Conservation (phyloP, 2,113 vertebrate species). For the Mesoclemmys tuberculata region DNA sequence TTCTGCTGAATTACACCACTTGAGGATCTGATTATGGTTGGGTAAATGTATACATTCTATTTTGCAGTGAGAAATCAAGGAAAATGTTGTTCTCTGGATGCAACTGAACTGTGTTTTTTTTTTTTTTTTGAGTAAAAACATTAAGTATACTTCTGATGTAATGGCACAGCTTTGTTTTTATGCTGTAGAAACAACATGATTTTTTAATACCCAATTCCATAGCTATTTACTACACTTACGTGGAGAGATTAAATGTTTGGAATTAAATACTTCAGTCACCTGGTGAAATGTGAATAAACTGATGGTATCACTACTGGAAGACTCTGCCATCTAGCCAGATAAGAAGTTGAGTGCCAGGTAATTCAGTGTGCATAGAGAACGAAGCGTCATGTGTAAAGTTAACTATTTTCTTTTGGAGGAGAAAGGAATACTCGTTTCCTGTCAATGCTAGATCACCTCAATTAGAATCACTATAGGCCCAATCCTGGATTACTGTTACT, state of each 20-base stretch:
- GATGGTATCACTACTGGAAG: neutral
- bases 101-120: slow-evolving; percentile 38
- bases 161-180: neutral
- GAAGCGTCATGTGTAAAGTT: neutral
- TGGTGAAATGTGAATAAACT: neutral
- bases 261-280: slow-evolving; percentile 11
- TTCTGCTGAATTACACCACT: neutral
- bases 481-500: neutral
- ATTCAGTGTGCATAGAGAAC: neutral
- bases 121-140: slow-evolving; percentile 33
- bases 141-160: neutral
- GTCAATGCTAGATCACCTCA: neutral
- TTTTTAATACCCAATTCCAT: slow-evolving; percentile 8
- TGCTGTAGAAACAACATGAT: neutral
- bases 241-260: neutral
- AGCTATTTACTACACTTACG: neutral
- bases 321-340: neutral
- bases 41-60: neutral
- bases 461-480: neutral
- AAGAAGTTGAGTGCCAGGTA: slow-evolving; percentile 4
- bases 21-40: neutral
- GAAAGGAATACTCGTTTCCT: neutral
- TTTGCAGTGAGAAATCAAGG: neutral
- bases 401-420: neutral
- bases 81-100: neutral